Evolutionary conservation across 2,113 vertebrate species (phyloP), one percentile per base, ranked within the genome.

Genomic region (Picathartes gymnocephalus): DNA sequence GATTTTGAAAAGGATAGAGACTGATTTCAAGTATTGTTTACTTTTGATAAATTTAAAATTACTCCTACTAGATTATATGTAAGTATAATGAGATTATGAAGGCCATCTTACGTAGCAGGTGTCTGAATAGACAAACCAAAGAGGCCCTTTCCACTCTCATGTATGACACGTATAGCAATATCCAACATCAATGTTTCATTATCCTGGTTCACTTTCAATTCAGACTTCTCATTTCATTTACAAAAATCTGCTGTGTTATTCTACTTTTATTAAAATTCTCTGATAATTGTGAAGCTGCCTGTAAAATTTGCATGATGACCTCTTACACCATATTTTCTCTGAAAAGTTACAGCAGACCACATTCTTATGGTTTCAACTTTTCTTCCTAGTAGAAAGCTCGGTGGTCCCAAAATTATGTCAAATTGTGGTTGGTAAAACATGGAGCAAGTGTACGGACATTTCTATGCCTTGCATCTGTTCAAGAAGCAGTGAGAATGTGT

Each of bases 181-280:
- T 35, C 11, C 0, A 2, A 60, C 13, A 39, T 0, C 19, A 19
- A 61, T 35, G 12, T n/a, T 91, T 48, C 42, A 27, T 30, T 68
- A 66, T 37, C 33, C 9, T 62, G 30, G 7, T 39, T 78, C 7
- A 4, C 56, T 70, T 83, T 86, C 68, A 73, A 40, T 42, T 69
- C 31, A 76, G 44, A 72, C 11, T 44, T 65, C 22, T 60, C 2
- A 11, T 37, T 90, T 71, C 3, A 47, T 42, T 68, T 31, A 77
- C 17, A 56, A 68, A 64, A 51, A 33, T 28, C 40, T 82, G 11
- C n/a, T 88, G n/a, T 48, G 39, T 39, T 94, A 60, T 25, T 81
- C 17, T 30, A 62, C 7, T 74, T 39, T 10, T 6, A 35, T 80
- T 71, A 15, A 61, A 73, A 57, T 53, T 80, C 27, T 58, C 15